Percentiles rank a stretch among this genome's conserved stretches.
phyloP scores from a whole-genome alignment of 2,888 invertebrate genomes.

The Metalampra italica region DNA sequence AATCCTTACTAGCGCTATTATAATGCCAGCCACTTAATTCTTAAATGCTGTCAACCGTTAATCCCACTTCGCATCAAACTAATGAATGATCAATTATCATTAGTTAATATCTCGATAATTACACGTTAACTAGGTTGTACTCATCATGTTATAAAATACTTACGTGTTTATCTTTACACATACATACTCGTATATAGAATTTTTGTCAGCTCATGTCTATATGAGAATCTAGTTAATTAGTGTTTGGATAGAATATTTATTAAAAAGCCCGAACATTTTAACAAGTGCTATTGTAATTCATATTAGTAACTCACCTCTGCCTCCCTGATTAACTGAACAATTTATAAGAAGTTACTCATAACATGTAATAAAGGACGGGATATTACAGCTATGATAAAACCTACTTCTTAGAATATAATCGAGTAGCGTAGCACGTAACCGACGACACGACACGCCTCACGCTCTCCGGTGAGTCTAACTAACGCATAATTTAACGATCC shows the following conservation, averaged over 20 bases:
- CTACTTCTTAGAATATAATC: conserved; percentile 38
- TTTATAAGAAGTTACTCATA: not conserved
- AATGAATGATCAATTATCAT: not conserved
- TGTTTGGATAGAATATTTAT: too few species aligned
- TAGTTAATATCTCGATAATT: not conserved
- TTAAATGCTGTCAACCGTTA: conserved; percentile 4
- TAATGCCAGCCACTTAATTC: conserved; percentile 12
- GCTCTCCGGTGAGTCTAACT: conserved; percentile 34
- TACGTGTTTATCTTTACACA: too few species aligned
- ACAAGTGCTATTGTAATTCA: too few species aligned
- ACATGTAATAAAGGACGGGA: conserved; percentile 27
- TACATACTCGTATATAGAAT: too few species aligned
- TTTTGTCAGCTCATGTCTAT: too few species aligned
- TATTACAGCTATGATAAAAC: conserved; percentile 27
- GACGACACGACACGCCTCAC: conserved; percentile 10
- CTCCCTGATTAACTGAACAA: conserved; percentile 1
- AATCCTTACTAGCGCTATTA: conserved; percentile 33
- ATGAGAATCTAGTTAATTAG: too few species aligned
- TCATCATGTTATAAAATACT: too few species aligned
- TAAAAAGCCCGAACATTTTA: too few species aligned
- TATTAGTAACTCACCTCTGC: not conserved
- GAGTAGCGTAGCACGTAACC: conserved; percentile 30
- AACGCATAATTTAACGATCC: conserved; percentile 43
- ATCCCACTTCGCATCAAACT: not conserved
- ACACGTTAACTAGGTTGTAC: not conserved